These are phyloP conservation scores for Calidris pugnax DNA, from an alignment of 2,113 vertebrate genomes.

Conservation along the genomic window DNA sequence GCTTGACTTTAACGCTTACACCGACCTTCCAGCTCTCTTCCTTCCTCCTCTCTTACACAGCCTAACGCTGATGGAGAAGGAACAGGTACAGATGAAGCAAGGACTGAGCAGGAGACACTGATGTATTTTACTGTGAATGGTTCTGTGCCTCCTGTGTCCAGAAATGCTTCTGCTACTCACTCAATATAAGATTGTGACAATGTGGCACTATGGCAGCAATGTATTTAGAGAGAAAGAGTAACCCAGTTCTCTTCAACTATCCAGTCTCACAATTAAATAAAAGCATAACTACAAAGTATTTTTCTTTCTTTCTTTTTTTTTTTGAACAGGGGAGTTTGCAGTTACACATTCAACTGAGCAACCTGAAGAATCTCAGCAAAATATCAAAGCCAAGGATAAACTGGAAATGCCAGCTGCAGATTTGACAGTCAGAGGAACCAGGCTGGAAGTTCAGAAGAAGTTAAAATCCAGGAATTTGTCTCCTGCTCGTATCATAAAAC, in stretches of 20 bases:
- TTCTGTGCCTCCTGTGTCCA: neutral
- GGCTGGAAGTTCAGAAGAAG: slow-evolving; percentile 66
- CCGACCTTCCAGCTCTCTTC: neutral
- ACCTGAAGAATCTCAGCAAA: neutral
- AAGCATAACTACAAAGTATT: neutral
- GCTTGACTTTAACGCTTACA: neutral
- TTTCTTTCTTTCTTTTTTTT: neutral
- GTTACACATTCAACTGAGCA: neutral
- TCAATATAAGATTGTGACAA: neutral
- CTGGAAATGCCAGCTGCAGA: neutral
- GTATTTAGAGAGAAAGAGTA: neutral
- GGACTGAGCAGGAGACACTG: neutral
- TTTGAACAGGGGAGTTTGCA: neutral
- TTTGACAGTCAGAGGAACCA: slow-evolving; percentile 66
- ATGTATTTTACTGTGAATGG: neutral
- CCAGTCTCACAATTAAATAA: neutral
- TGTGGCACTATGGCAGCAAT: neutral
- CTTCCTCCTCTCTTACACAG: neutral
- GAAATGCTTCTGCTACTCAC: neutral
- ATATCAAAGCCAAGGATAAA: neutral
- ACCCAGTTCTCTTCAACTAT: neutral
- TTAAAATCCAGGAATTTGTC: slow-evolving; percentile 40
- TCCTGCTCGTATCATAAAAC: neutral
- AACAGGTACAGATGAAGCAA: neutral
- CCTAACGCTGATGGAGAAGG: neutral